Evolutionary conservation across 2,113 vertebrate species (phyloP).

Genomic region (Antechinus flavipes): DNA sequence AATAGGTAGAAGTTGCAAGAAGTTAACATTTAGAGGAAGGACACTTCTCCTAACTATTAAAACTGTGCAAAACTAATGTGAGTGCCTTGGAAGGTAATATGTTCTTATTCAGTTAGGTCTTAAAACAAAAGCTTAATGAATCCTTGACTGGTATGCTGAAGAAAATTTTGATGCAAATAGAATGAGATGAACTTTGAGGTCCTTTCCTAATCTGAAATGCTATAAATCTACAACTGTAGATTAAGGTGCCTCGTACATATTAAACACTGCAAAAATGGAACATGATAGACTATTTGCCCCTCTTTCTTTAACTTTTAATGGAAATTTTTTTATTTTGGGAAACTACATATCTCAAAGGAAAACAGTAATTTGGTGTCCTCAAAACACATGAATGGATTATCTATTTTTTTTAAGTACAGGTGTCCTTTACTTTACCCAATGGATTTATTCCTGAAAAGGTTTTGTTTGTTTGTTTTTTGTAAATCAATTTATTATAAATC

Average conservation of each 20-base stretch:
- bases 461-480: conserved; percentile 21
- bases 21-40: background rate
- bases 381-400: background rate
- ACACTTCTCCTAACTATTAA: background rate
- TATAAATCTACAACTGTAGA: background rate
- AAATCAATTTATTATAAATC: background rate
- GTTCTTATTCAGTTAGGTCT: background rate
- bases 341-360: background rate
- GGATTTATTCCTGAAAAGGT: conserved; percentile 20
- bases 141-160: background rate
- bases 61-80: background rate
- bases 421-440: background rate
- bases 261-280: background rate
- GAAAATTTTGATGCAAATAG: background rate
- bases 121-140: background rate
- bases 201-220: background rate
- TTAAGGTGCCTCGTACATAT: background rate
- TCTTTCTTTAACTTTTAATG: background rate
- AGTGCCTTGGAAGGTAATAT: background rate
- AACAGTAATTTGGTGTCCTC: background rate
- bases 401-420: background rate
- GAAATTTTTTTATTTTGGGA: background rate
- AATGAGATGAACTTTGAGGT: background rate
- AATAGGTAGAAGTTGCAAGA: background rate
- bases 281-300: background rate